A percentile compares a stretch with the other conserved stretches of the same genome.
phyloP scores from a whole-genome alignment of 1,140 invertebrate species.

The Achroia grisella region DNA sequence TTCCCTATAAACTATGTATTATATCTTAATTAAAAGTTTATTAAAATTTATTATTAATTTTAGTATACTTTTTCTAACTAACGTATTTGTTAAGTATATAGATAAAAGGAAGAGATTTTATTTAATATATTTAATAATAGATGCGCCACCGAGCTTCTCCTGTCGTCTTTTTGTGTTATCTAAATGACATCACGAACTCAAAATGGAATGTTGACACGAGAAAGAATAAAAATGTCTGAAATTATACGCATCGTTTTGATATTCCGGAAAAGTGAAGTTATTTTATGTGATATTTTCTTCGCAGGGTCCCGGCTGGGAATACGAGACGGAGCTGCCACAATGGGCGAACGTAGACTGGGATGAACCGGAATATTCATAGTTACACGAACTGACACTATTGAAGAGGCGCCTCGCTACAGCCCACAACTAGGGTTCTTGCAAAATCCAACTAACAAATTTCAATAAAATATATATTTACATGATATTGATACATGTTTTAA shows the following conservation, averaged over 20 bases:
- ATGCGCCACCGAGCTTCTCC: too few species aligned
- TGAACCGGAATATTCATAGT: conserved; percentile 74
- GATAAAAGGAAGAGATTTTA: too few species aligned
- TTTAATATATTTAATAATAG: too few species aligned
- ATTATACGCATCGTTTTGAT: neutral
- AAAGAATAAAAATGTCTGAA: too few species aligned
- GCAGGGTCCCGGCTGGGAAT: conserved; percentile 91
- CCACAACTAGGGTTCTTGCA: conserved; percentile 5
- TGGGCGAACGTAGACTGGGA: conserved; percentile 91
- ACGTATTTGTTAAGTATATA: too few species aligned
- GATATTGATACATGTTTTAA: neutral
- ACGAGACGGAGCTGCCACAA: conserved; percentile 88
- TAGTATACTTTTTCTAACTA: too few species aligned
- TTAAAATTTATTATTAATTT: too few species aligned
- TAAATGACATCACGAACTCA: too few species aligned
- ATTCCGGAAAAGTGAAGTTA: neutral
- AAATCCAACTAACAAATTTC: conserved; percentile 6
- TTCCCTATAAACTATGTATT: too few species aligned
- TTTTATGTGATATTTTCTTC: neutral
- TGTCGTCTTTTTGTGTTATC: too few species aligned
- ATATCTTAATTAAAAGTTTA: too few species aligned
- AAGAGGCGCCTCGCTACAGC: conserved; percentile 37
- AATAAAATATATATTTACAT: conserved; percentile 2
- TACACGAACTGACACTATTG: conserved; percentile 36
- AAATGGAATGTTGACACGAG: too few species aligned